These are phyloP conservation scores for Oreochromis spilurus DNA, from an alignment of 2,113 vertebrate species.

Conservation along the genomic window DNA sequence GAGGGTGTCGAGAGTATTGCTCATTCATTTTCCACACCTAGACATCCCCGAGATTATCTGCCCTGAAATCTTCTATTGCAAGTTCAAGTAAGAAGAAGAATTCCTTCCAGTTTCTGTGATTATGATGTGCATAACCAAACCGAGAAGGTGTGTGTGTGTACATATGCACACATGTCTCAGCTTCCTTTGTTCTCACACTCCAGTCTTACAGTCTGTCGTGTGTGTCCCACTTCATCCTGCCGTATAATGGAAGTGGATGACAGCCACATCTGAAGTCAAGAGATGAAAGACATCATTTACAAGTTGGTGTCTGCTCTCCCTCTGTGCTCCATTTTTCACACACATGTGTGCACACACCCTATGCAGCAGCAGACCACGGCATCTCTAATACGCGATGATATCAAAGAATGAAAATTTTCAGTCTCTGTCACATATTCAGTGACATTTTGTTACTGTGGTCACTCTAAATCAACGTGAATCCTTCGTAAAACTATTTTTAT, in stretches of 20 bases:
- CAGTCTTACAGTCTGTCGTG: conserved; percentile 48
- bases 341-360: background rate
- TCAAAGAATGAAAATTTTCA: background rate
- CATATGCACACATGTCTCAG: background rate
- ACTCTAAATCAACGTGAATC: background rate
- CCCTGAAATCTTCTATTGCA: conserved; percentile 15
- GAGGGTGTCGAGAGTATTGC: conserved; percentile 24
- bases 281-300: conserved; percentile 74
- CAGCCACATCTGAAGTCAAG: conserved; percentile 66
- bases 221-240: conserved; percentile 56
- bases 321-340: background rate
- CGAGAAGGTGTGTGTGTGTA: background rate
- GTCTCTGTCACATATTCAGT: background rate
- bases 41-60: conserved; percentile 22
- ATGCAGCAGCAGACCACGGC: background rate
- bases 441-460: background rate
- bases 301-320: conserved; percentile 51
- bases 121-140: background rate
- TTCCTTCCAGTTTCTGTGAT: conserved; percentile 9
- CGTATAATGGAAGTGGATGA: conserved; percentile 62
- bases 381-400: background rate
- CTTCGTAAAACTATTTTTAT: background rate
- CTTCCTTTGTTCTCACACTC: conserved; percentile 59
- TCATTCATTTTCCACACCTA: conserved; percentile 41
- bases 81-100: conserved; percentile 14